Percentiles rank a stretch among this genome's conserved stretches.
phyloP scores from a whole-genome alignment of 1,140 invertebrate genomes.

The Microvelia longipes region DNA sequence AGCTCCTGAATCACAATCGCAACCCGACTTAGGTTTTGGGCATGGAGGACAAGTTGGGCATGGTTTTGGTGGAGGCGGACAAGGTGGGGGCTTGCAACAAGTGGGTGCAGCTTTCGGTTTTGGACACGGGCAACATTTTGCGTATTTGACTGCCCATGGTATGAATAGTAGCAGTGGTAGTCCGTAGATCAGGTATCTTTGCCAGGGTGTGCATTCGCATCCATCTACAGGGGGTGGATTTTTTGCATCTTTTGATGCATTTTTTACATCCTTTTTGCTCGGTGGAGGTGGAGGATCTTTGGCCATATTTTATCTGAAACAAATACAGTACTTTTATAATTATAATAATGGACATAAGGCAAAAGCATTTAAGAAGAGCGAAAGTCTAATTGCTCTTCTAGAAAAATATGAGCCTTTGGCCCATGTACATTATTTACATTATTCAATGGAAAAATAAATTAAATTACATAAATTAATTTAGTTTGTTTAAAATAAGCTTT shows the following conservation, averaged over 20 bases:
- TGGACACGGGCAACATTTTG: neutral
- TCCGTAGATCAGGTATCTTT: conserved; percentile 1
- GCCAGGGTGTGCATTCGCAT: neutral
- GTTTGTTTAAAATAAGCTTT: too few relatives aligned
- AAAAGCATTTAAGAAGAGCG: neutral
- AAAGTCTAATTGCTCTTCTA: neutral
- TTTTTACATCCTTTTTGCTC: neutral
- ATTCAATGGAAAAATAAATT: too few relatives aligned
- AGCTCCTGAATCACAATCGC: neutral
- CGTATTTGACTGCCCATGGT: neutral
- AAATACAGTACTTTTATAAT: neutral
- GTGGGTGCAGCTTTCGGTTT: neutral
- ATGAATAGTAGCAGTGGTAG: neutral
- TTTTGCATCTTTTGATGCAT: neutral
- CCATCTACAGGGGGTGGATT: neutral
- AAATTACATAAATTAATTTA: too few relatives aligned
- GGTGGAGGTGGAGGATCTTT: too few relatives aligned
- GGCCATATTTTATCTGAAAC: neutral
- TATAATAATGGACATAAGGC: neutral
- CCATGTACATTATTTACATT: too few relatives aligned
- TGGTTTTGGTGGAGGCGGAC: neutral
- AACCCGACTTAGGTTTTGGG: neutral
- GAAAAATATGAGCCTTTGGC: neutral
- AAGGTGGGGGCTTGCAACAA: neutral
- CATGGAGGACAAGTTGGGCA: neutral